These are phyloP conservation scores for Maniola jurtina DNA, from an alignment of 1,140 invertebrate genomes.

Conservation along the genomic window DNA sequence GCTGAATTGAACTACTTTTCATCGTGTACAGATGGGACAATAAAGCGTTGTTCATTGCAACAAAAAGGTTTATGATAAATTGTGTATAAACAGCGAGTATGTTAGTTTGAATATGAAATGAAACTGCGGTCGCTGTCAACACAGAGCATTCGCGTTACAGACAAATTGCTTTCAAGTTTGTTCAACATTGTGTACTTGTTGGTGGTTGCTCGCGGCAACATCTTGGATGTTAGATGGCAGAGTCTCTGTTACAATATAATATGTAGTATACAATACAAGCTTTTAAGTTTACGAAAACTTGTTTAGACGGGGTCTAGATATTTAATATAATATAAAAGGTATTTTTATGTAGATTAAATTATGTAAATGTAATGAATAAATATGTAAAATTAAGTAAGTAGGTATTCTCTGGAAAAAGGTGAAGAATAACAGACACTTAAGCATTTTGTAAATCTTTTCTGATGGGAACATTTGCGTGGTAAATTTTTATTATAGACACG, in stretches of 20 bases:
- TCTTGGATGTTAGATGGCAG: slow-evolving; percentile 5
- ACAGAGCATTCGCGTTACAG: slow-evolving; percentile 24
- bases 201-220: slow-evolving; percentile 13
- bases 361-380: too few relatives aligned
- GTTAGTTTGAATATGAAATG: slow-evolving; percentile 34
- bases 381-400: too few relatives aligned
- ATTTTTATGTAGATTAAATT: too few relatives aligned
- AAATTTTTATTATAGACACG: too few relatives aligned
- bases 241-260: slow-evolving; percentile 4
- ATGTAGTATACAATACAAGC: not conserved
- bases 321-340: too few relatives aligned
- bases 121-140: slow-evolving; percentile 32
- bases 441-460: too few relatives aligned
- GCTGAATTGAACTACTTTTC: too few relatives aligned
- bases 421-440: too few relatives aligned
- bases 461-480: too few relatives aligned
- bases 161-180: slow-evolving; percentile 33
- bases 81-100: slow-evolving; percentile 15
- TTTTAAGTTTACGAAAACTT: not conserved
- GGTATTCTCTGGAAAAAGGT: too few relatives aligned
- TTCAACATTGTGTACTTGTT: slow-evolving; percentile 19
- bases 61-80: slow-evolving; percentile 8
- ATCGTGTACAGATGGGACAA: too few relatives aligned
- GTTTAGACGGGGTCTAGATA: not conserved
- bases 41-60: not conserved